phyloP scores from a whole-genome alignment of 2,888 invertebrate species.

The Mechanitis messenoides region DNA sequence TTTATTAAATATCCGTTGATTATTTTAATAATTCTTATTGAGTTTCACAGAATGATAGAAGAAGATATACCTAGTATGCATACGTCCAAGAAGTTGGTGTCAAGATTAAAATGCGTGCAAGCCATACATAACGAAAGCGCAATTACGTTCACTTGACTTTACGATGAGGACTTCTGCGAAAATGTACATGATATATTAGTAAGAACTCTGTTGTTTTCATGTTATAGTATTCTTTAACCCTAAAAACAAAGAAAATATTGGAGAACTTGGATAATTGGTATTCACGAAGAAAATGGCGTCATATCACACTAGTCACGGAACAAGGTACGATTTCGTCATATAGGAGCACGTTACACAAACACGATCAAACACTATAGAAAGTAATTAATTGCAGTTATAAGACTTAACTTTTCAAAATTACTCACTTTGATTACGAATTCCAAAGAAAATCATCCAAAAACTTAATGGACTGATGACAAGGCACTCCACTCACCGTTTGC shows the following conservation, averaged over 20 bases:
- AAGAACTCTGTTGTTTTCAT: slow-evolving; percentile 8
- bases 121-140: slow-evolving; percentile 31
- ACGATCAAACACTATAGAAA: slow-evolving; percentile 53
- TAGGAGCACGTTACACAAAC: slow-evolving; percentile 55
- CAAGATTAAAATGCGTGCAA: slow-evolving; percentile 65
- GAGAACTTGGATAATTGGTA: slow-evolving; percentile 73
- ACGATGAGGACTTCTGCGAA: slow-evolving; percentile 1
- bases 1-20: no score
- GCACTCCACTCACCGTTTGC: slow-evolving; percentile 78
- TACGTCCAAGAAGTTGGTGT: slow-evolving; percentile 54
- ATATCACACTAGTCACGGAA: slow-evolving; percentile 76
- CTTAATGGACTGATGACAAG: slow-evolving; percentile 75
- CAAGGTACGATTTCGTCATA: slow-evolving; percentile 75
- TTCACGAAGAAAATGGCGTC: slow-evolving; percentile 78
- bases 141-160: slow-evolving; percentile 8
- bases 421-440: slow-evolving; percentile 76
- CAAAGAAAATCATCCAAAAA: slow-evolving; percentile 77
- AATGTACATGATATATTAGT: slow-evolving; percentile 6
- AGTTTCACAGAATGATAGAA: slow-evolving; percentile 15
- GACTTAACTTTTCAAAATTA: slow-evolving; percentile 58
- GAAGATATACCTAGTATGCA: slow-evolving; percentile 36
- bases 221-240: slow-evolving; percentile 12
- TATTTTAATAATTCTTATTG: not conserved
- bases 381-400: slow-evolving; percentile 48
- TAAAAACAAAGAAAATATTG: slow-evolving; percentile 50